Evolutionary conservation across 2,797 vertebrate species (phyloP).

Genomic region (Phrynocephalus vlangalii): DNA sequence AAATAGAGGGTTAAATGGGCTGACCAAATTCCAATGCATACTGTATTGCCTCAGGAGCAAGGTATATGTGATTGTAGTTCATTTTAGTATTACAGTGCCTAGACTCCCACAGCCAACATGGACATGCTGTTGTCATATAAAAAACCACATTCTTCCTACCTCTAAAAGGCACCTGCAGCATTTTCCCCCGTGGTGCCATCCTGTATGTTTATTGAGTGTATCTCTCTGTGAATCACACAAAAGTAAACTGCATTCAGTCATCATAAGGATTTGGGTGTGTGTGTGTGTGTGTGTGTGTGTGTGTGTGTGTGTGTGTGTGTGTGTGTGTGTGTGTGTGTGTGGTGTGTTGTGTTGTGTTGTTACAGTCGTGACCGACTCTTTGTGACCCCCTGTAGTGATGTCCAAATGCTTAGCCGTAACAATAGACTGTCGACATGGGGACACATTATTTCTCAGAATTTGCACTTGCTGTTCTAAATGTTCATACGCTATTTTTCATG

Average conservation of each 20-base stretch:
- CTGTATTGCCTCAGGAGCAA: constrained; percentile 12
- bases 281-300: too few species aligned
- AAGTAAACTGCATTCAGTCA: background rate
- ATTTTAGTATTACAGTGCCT: too few species aligned
- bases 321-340: too few species aligned
- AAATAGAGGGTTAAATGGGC: background rate
- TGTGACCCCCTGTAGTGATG: background rate
- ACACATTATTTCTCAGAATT: background rate
- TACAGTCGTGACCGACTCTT: too few species aligned
- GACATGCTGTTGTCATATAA: too few species aligned
- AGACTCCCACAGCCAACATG: too few species aligned
- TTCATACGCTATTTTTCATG: background rate
- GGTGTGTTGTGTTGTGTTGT: too few species aligned
- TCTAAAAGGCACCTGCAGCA: too few species aligned
- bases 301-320: too few species aligned
- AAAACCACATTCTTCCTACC: too few species aligned
- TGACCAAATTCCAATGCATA: background rate
- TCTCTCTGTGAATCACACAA: background rate
- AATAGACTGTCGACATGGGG: too few species aligned
- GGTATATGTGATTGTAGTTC: too few species aligned
- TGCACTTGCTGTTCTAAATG: background rate
- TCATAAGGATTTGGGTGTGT: background rate
- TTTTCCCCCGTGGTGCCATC: background rate
- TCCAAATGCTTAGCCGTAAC: background rate
- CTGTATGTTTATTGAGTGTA: background rate